Evolutionary conservation across 2,797 vertebrate genomes (phyloP).

Genomic region (Mormyrops attenuatus): DNA sequence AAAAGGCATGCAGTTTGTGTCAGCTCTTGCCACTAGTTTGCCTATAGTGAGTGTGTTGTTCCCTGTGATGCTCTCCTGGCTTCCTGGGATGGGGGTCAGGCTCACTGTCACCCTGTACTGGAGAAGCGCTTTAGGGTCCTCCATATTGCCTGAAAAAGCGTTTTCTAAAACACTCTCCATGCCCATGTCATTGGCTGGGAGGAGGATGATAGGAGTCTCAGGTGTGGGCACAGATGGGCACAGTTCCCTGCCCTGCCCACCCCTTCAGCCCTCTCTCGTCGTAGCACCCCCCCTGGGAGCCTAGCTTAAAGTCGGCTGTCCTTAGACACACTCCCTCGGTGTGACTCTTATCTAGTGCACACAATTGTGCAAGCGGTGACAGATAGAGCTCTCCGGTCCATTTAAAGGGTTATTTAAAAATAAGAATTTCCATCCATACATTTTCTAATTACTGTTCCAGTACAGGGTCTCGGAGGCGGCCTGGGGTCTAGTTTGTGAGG

Average conservation of each 20-base stretch:
- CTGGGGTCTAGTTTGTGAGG: not conserved
- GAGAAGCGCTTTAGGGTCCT: not conserved
- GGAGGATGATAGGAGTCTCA: not conserved
- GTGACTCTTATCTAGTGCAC: not conserved
- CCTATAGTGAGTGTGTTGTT: not conserved
- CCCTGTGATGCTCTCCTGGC: not conserved
- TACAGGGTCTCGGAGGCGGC: not conserved
- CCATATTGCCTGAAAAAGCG: not conserved
- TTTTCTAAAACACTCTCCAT: not conserved
- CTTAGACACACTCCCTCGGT: not conserved
- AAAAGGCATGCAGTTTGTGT: not conserved
- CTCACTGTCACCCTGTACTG: not conserved
- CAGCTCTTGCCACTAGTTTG: not conserved
- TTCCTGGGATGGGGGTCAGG: not conserved
- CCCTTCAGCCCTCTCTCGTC: not conserved
- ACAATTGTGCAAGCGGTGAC: not conserved
- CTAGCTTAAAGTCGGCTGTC: not conserved
- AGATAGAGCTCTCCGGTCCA: not conserved
- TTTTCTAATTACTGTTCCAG: not conserved
- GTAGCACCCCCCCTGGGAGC: not conserved
- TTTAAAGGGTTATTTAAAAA: not conserved
- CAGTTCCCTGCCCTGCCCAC: not conserved
- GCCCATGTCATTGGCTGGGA: not conserved
- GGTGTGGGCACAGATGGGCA: constrained; percentile 2
- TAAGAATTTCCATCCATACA: not conserved